Evolutionary conservation across 2,797 vertebrate species (phyloP).

Genomic region (Oreortyx pictus): DNA sequence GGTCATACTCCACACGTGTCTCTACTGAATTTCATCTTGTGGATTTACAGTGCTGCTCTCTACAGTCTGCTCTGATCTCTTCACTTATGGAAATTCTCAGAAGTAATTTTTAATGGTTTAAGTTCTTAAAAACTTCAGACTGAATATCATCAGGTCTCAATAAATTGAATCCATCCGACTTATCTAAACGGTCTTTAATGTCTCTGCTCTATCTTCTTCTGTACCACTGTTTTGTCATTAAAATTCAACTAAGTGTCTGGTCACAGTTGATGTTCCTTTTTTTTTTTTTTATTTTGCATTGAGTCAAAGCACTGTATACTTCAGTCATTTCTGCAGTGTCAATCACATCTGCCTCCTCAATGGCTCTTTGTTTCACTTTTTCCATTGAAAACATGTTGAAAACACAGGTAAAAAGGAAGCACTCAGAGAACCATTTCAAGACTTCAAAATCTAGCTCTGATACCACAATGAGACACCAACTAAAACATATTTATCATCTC

Average conservation of each 20-base stretch:
- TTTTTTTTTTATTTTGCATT: background rate
- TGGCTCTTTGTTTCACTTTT: background rate
- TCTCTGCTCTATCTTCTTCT: background rate
- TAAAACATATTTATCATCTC: background rate
- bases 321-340: background rate
- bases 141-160: background rate
- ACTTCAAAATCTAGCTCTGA: background rate
- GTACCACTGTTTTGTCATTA: background rate
- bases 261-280: background rate
- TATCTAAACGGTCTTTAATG: constrained; percentile 7
- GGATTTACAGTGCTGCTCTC: background rate
- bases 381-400: background rate
- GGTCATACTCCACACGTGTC: background rate
- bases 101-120: constrained; percentile 18
- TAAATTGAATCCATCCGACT: constrained; percentile 11
- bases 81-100: background rate
- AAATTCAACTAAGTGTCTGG: constrained; percentile 10
- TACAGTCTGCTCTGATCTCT: background rate
- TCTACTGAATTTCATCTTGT: background rate
- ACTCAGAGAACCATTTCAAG: background rate
- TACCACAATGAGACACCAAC: background rate
- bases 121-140: background rate
- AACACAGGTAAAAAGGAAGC: background rate
- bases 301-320: background rate
- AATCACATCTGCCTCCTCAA: background rate